Evolutionary conservation across 2,113 vertebrate species (phyloP), one percentile per base, ranked within the genome.

Genomic region (Ageneiosus marmoratus): DNA sequence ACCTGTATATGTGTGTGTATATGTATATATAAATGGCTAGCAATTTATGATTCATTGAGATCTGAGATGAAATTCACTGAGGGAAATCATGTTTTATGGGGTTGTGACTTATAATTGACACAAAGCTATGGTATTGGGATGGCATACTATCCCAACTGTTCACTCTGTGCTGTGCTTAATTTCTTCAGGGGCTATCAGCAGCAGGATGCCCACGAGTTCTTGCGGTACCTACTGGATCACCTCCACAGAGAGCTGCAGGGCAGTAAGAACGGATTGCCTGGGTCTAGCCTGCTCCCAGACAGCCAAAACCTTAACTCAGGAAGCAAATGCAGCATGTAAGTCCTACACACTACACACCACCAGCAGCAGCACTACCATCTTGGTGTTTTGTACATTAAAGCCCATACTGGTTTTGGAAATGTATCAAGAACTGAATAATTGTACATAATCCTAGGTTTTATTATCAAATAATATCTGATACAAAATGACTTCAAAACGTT

Each of bases 191-290:
- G 98, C 3, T 99, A 99, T 88, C 98, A 99, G 91, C 98, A 99
- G 86, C 98, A 99, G 91, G 98, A 99, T 29, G 98, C 98, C 79
- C 98, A 99, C 0, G 98, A 99, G 88, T 99, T 99, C 89, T 97
- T 99, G 97, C 96, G 98, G 12, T 99, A 99, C 92, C 94, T 99
- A 80, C 87, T 99, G 92, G 98, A 99, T 89, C 97, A 99, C 81
- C 96, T 99, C n/a, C 98, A 99, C 91, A 88, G 98, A 90, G 98
- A 99, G 89, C 96, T 99, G 8, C 98, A 98, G 88, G 94, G 94
- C 4, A 95, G 94, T 79, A 94, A 95, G 89, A 97, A 97, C 0
- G 96, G 97, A 2, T 93, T 95, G 22, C 92, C 94, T n/a, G 93
- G 93, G 60, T 91, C 94, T 0, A 89, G 94, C 22, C 88, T 95